Conservation (phyloP, 2,113 vertebrate species). For the Thamnophis sirtalis region DNA sequence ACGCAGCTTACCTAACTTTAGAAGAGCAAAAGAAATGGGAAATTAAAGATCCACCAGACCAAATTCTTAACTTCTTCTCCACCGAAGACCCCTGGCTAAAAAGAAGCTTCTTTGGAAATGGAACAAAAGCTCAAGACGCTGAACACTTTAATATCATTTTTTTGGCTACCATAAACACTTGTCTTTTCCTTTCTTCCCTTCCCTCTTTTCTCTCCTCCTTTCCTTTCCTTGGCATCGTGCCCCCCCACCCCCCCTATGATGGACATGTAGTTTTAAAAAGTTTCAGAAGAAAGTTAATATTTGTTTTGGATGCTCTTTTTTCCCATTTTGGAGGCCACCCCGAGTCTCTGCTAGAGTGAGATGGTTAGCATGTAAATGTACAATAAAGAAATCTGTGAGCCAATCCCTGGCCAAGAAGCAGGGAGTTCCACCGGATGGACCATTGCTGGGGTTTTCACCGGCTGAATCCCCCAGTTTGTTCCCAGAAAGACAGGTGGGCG, state of each 20-base stretch:
- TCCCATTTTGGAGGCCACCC: background rate
- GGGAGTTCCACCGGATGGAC: background rate
- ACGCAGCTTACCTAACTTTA: background rate
- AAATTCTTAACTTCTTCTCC: background rate
- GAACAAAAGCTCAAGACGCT: background rate
- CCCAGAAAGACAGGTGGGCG: background rate
- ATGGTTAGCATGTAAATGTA: background rate
- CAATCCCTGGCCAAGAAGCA: background rate
- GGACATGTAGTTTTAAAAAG: background rate
- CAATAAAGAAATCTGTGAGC: background rate
- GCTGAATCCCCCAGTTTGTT: background rate
- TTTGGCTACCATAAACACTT: background rate
- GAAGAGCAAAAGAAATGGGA: background rate
- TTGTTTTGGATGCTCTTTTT: background rate
- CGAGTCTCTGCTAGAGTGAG: background rate
- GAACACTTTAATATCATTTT: too few relatives aligned
- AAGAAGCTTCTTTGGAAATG: background rate
- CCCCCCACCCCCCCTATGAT: fast-evolving
- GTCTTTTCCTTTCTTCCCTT: background rate
- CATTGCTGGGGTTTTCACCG: background rate
- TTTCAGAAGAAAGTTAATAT: background rate
- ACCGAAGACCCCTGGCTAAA: background rate
- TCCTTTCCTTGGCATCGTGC: background rate
- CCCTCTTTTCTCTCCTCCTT: background rate
- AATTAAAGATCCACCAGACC: background rate